These are phyloP conservation scores for Tamias sibiricus DNA, from an alignment of 2,113 vertebrate species.

Conservation along the genomic window DNA sequence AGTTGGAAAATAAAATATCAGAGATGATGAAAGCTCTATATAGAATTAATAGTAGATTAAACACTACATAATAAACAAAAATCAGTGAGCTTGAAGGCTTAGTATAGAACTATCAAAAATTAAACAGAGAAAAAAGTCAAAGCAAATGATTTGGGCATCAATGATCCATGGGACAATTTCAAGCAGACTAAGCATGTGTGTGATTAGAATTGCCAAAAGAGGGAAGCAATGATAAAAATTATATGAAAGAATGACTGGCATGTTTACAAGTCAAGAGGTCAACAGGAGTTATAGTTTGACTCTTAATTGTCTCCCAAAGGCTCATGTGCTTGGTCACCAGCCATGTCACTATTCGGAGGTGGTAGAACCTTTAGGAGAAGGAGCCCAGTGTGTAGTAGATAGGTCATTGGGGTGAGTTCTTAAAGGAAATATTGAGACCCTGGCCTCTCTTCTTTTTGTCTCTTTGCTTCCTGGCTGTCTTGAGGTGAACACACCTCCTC, in stretches of 20 bases:
- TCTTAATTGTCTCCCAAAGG: background rate
- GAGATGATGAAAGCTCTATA: background rate
- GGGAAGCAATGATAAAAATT: background rate
- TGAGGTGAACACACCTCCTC: background rate
- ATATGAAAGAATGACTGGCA: background rate
- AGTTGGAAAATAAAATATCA: background rate
- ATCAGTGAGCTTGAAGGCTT: background rate
- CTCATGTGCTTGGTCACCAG: background rate
- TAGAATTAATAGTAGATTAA: background rate
- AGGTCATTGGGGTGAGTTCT: background rate
- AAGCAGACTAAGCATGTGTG: background rate
- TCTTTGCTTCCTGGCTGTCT: background rate
- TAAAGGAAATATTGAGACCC: background rate
- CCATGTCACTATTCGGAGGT: background rate
- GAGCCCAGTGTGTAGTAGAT: too few relatives aligned
- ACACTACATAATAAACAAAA: background rate
- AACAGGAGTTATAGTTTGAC: background rate
- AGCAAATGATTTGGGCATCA: background rate
- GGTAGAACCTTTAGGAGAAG: background rate
- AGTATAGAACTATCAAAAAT: background rate
- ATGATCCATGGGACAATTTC: background rate
- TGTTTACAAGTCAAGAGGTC: background rate
- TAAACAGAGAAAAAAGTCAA: conserved; percentile 14
- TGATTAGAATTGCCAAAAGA: background rate
- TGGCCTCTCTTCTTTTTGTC: background rate